These are phyloP conservation scores for Rhabdornis inornatus DNA, from an alignment of 2,113 vertebrate species.

Conservation along the genomic window DNA sequence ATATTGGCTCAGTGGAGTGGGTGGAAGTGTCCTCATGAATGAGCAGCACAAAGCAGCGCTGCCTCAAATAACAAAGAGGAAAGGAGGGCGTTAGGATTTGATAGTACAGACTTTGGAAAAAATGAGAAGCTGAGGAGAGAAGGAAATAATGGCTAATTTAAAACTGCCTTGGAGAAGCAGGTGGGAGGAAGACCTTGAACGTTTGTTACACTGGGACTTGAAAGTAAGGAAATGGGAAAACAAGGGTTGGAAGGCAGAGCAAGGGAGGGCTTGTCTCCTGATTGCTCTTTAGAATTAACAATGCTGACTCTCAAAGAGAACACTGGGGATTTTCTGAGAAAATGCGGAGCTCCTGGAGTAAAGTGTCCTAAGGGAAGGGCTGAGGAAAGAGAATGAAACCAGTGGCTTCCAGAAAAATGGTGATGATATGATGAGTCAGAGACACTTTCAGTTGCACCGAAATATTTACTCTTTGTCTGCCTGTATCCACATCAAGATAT, in stretches of 20 bases:
- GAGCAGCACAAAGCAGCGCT: background rate
- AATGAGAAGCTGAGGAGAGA: background rate
- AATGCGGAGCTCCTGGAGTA: slow-evolving; percentile 31
- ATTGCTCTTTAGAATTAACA: slow-evolving; percentile 30
- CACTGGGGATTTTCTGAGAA: slow-evolving; percentile 25
- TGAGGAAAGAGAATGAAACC: slow-evolving; percentile 28
- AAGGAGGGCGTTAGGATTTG: slow-evolving; percentile 11
- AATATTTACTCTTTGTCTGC: slow-evolving; percentile 29
- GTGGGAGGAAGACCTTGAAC: slow-evolving; percentile 48
- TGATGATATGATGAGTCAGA: slow-evolving; percentile 19
- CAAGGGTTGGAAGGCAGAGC: slow-evolving; percentile 22
- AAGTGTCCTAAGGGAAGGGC: slow-evolving; percentile 13
- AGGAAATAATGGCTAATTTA: slow-evolving; percentile 51
- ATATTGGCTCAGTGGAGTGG: slow-evolving; percentile 13
- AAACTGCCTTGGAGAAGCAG: slow-evolving; percentile 41
- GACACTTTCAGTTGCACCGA: background rate
- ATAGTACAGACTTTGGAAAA: slow-evolving; percentile 47
- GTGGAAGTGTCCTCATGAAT: slow-evolving; percentile 50
- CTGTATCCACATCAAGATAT: background rate
- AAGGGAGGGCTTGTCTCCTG: background rate
- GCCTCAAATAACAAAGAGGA: slow-evolving; percentile 33
- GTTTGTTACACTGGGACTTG: slow-evolving; percentile 4
- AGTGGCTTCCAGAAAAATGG: slow-evolving; percentile 31
- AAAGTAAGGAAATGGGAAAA: slow-evolving; percentile 56
- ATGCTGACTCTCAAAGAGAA: slow-evolving; percentile 39